These are phyloP conservation scores for Chelmon rostratus DNA, from an alignment of 2,797 vertebrate species.

Conservation along the genomic window DNA sequence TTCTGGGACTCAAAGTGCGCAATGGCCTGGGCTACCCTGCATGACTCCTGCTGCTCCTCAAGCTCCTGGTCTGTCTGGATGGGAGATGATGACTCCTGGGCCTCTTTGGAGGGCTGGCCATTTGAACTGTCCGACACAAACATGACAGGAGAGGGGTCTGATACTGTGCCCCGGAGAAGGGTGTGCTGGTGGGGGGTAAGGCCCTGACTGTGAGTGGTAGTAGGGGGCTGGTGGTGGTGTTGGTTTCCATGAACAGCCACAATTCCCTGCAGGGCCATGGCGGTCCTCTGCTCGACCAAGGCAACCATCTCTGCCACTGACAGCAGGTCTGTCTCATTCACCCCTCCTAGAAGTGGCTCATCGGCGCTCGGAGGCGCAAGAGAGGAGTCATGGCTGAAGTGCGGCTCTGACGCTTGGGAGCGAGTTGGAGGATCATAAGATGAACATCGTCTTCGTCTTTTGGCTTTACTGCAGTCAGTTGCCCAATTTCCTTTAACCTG, in stretches of 20 bases:
- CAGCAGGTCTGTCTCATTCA: slow-evolving; percentile 88
- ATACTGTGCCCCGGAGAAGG: slow-evolving; percentile 72
- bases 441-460: slow-evolving; percentile 92
- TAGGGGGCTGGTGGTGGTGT: slow-evolving; percentile 57
- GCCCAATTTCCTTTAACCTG: slow-evolving; percentile 96
- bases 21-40: slow-evolving; percentile 92
- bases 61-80: slow-evolving; percentile 82
- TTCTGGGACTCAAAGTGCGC: slow-evolving; percentile 93
- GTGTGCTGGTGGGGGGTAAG: slow-evolving; percentile 76
- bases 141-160: slow-evolving; percentile 80
- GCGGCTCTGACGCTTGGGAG: slow-evolving; percentile 67
- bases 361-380: slow-evolving; percentile 53
- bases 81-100: slow-evolving; percentile 68
- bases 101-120: slow-evolving; percentile 72
- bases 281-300: slow-evolving; percentile 91
- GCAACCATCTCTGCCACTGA: slow-evolving; percentile 98
- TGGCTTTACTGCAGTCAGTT: slow-evolving; percentile 93
- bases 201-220: slow-evolving; percentile 55
- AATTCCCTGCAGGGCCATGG: slow-evolving; percentile 89
- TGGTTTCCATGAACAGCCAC: slow-evolving; percentile 80
- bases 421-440: slow-evolving; percentile 90
- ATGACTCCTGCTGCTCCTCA: slow-evolving; percentile 86
- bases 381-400: slow-evolving; percentile 57
- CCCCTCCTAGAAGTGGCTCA: slow-evolving; percentile 68
- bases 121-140: slow-evolving; percentile 85